These are phyloP conservation scores for Laticauda colubrina DNA, from an alignment of 2,113 vertebrate genomes.

Conservation along the genomic window DNA sequence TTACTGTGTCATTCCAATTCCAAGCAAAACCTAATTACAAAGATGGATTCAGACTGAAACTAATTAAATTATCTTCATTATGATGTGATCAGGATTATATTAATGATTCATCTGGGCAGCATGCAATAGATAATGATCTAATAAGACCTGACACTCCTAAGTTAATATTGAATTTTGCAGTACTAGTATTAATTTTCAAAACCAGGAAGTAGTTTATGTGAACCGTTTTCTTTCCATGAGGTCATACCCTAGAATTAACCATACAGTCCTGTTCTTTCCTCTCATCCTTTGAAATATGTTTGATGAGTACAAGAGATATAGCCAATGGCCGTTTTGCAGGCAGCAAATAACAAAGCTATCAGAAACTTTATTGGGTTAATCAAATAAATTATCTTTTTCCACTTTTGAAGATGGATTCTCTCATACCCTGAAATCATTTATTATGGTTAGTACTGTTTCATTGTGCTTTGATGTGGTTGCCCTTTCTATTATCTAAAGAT, in stretches of 20 bases:
- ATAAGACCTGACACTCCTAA: not conserved
- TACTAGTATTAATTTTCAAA: not conserved
- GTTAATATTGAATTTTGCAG: not conserved
- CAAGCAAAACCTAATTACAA: not conserved
- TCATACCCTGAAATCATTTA: not conserved
- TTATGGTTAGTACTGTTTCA: not conserved
- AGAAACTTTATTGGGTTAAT: not conserved
- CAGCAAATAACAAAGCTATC: not conserved
- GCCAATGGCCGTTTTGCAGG: not conserved
- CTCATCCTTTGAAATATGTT: not conserved
- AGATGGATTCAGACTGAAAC: not conserved
- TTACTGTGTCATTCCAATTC: not conserved
- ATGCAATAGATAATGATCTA: not conserved
- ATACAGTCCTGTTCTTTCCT: not conserved
- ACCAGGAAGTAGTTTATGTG: not conserved
- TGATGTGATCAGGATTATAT: not conserved
- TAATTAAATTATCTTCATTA: not conserved
- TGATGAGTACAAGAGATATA: not conserved
- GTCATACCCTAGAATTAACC: not conserved
- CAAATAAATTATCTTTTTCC: not conserved
- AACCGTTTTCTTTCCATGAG: not conserved
- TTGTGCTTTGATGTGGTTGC: not conserved
- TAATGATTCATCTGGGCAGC: not conserved
- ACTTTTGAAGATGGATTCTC: not conserved
- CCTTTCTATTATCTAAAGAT: not conserved